Evolutionary conservation across 1,140 invertebrate genomes (phyloP).

Genomic region (Asobara japonica): DNA sequence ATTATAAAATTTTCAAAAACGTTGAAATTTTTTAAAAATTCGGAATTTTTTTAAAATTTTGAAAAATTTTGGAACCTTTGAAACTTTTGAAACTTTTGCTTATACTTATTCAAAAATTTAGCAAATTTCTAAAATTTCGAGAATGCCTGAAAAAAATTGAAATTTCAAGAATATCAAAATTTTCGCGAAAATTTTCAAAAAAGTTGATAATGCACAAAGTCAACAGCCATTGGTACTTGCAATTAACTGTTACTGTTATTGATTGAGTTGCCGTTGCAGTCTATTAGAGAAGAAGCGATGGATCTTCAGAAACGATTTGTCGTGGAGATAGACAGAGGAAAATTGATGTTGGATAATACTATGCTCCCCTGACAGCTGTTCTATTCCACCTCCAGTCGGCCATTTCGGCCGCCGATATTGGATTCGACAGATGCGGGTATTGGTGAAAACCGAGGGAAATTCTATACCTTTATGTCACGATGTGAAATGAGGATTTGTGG

Average conservation of each 20-base stretch:
- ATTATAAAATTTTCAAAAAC: too few species aligned
- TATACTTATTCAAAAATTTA: too few species aligned
- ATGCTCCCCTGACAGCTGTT: slow-evolving; percentile 1
- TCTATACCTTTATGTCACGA: slow-evolving; percentile 2
- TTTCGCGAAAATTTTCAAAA: too few species aligned
- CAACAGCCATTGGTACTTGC: too few species aligned
- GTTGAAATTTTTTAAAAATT: too few species aligned
- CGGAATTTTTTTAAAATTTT: too few species aligned
- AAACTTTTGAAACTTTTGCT: too few species aligned
- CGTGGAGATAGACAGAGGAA: neutral
- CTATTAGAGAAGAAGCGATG: neutral
- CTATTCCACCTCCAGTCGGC: neutral
- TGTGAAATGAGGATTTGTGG: slow-evolving; percentile 8
- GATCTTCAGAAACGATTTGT: neutral
- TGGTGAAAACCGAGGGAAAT: slow-evolving; percentile 1
- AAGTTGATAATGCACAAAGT: too few species aligned
- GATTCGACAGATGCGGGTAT: slow-evolving; percentile 10
- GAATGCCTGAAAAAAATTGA: too few species aligned
- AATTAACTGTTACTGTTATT: neutral
- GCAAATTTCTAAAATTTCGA: too few species aligned
- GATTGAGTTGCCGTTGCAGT: neutral
- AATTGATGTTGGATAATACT: slow-evolving; percentile 6
- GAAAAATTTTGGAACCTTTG: too few species aligned
- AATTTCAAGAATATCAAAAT: too few species aligned
- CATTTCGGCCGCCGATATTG: neutral